These are phyloP conservation scores for Trematocara nigrifrons DNA, from an alignment of 2,113 vertebrate genomes.

Conservation along the genomic window DNA sequence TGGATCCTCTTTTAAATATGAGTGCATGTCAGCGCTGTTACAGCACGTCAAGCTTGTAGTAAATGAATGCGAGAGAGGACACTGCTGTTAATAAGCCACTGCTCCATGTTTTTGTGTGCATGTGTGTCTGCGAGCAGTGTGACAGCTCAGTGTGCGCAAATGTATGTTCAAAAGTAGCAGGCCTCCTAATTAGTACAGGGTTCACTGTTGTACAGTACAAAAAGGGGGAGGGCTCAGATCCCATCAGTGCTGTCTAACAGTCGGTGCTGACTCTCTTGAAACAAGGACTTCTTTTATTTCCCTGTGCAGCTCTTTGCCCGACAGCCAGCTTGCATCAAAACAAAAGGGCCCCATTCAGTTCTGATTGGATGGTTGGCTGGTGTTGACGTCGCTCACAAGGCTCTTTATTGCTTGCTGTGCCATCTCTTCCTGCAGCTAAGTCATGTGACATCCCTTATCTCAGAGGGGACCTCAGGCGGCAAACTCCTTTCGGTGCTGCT, in stretches of 20 bases:
- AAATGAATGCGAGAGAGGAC: neutral
- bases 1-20: neutral
- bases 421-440: slow-evolving; percentile 25
- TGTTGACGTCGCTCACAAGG: slow-evolving; percentile 21
- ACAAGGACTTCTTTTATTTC: slow-evolving; percentile 58
- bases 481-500: neutral
- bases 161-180: slow-evolving; percentile 1
- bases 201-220: slow-evolving; percentile 49
- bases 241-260: slow-evolving; percentile 37
- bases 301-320: slow-evolving; percentile 33
- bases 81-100: slow-evolving; percentile 6
- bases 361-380: slow-evolving; percentile 34
- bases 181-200: slow-evolving; percentile 34
- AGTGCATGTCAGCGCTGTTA: neutral
- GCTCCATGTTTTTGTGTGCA: neutral
- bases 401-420: slow-evolving; percentile 30
- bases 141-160: neutral
- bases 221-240: slow-evolving; percentile 22
- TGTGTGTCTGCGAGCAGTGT: neutral
- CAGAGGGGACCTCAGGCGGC: neutral
- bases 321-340: slow-evolving; percentile 29
- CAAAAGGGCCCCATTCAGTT: slow-evolving; percentile 44
- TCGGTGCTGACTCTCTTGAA: slow-evolving; percentile 36
- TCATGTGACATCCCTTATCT: slow-evolving; percentile 5
- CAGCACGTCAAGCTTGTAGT: slow-evolving; percentile 4